Percentiles rank a stretch among this genome's conserved stretches.
Conservation (phyloP, 2,797 vertebrate genomes). For the Sorex maritimensis region DNA sequence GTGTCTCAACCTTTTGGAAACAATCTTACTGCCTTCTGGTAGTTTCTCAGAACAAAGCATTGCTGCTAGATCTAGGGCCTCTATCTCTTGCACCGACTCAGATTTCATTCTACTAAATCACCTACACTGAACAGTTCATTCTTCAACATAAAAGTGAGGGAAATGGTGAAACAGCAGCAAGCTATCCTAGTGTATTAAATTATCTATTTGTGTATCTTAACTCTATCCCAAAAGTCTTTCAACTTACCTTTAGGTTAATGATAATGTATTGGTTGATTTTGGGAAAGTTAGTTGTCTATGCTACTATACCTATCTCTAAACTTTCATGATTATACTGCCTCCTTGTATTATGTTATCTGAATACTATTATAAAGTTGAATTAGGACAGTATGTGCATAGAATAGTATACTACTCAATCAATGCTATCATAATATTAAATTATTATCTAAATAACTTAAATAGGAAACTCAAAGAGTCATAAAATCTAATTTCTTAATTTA, state of each 20-base stretch:
- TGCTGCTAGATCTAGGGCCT: background rate
- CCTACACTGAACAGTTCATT: no score
- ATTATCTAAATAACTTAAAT: conserved; percentile 34
- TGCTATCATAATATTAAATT: background rate
- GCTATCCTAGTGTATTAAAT: background rate
- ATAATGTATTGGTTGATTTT: background rate
- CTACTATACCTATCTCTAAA: conserved; percentile 26
- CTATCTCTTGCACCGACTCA: background rate
- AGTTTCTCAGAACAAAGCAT: background rate
- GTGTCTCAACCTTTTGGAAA: background rate
- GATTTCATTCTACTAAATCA: background rate
- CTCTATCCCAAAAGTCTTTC: background rate
- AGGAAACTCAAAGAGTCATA: conserved; percentile 46
- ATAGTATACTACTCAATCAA: conserved; percentile 24
- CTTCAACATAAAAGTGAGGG: no score
- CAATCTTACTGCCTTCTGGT: background rate
- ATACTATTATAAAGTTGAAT: conserved; percentile 37
- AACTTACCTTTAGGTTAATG: background rate
- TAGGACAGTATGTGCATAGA: conserved; percentile 2
- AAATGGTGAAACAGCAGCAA: no score
- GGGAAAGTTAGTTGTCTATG: background rate
- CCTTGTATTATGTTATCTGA: background rate
- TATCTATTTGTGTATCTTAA: background rate
- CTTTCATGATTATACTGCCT: background rate
- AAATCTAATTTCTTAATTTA: conserved; percentile 10